Evolutionary conservation across 2,888 invertebrate genomes (phyloP).

Genomic region (Drosophila austrosaltans): DNA sequence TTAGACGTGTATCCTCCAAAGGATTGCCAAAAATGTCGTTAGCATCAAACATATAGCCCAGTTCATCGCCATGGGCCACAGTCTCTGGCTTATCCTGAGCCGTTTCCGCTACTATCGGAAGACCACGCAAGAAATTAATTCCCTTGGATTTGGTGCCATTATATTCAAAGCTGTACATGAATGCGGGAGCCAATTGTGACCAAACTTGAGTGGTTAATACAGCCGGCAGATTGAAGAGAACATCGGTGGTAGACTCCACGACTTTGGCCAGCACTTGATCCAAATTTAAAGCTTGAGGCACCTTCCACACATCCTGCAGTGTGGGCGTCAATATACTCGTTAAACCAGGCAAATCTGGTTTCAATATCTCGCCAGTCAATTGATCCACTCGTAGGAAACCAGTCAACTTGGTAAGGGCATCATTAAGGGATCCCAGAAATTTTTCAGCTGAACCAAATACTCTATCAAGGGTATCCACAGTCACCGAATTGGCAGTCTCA

Average conservation of each 20-base stretch:
- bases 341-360: conserved; percentile 78
- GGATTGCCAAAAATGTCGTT: conserved; percentile 86
- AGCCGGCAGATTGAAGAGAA: conserved; percentile 90
- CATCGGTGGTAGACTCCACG: conserved; percentile 86
- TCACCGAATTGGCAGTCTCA: conserved; percentile 85
- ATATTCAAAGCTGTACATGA: conserved; percentile 90
- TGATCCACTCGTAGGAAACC: conserved; percentile 76
- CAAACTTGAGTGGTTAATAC: conserved; percentile 89
- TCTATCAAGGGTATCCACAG: conserved; percentile 69
- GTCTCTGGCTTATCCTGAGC: conserved; percentile 81
- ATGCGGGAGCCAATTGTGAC: conserved; percentile 87
- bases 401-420: conserved; percentile 68
- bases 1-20: conserved; percentile 81
- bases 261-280: conserved; percentile 81
- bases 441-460: conserved; percentile 79
- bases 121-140: conserved; percentile 87
- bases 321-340: conserved; percentile 66
- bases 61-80: conserved; percentile 89
- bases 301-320: conserved; percentile 77
- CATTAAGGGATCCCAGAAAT: conserved; percentile 76
- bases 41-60: conserved; percentile 89
- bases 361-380: conserved; percentile 74
- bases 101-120: conserved; percentile 85
- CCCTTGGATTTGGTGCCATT: conserved; percentile 86
- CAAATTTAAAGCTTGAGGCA: conserved; percentile 75